These are phyloP conservation scores for Eurystomus glaucurus DNA, from an alignment of 2,797 vertebrate species.

Conservation along the genomic window DNA sequence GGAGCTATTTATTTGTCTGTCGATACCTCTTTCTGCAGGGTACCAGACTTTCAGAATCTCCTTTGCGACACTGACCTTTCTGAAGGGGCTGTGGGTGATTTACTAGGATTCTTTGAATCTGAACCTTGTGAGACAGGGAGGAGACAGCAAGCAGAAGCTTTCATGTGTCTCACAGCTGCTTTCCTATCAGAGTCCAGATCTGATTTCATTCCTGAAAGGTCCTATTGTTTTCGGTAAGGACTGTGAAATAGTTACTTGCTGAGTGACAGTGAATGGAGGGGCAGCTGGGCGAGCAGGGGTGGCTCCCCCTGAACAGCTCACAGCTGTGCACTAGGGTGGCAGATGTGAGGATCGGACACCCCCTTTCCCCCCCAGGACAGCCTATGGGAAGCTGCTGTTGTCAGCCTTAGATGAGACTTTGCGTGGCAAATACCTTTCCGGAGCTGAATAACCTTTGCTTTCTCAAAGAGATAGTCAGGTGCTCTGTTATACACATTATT, in stretches of 20 bases:
- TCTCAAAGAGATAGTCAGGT: background rate
- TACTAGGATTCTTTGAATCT: background rate
- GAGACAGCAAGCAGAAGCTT: slow-evolving; percentile 55
- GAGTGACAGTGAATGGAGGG: slow-evolving; percentile 76
- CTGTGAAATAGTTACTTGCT: slow-evolving; percentile 76
- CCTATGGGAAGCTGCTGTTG: slow-evolving; percentile 14
- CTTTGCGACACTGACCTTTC: background rate
- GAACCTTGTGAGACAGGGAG: slow-evolving; percentile 60
- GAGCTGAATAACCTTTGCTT: background rate
- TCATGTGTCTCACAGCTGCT: slow-evolving; percentile 75
- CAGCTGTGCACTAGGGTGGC: slow-evolving; percentile 54
- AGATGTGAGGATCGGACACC: slow-evolving; percentile 52
- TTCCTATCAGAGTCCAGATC: slow-evolving; percentile 69
- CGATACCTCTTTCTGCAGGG: background rate
- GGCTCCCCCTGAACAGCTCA: slow-evolving; percentile 37
- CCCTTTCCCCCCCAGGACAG: background rate
- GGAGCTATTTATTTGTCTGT: background rate
- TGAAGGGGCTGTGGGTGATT: background rate
- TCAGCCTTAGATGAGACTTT: background rate
- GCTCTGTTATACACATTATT: background rate
- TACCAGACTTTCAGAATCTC: fast-evolving
- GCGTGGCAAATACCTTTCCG: background rate
- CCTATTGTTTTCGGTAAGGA: slow-evolving; percentile 70
- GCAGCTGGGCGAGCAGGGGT: slow-evolving; percentile 75
- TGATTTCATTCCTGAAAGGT: slow-evolving; percentile 78